These are phyloP conservation scores for Pangasius krempfi DNA, from an alignment of 2,797 vertebrate species.

Conservation along the genomic window DNA sequence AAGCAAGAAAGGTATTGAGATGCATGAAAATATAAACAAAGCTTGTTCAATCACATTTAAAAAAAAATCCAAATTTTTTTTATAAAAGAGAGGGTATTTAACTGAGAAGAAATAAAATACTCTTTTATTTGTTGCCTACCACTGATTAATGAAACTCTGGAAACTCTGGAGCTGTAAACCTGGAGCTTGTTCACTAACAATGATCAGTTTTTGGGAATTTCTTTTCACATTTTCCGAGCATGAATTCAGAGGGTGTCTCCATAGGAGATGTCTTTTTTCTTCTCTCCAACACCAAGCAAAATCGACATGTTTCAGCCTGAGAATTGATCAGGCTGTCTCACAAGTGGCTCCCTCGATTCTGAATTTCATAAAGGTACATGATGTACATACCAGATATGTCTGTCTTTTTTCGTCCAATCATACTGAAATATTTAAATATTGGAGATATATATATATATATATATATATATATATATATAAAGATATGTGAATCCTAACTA, in stretches of 20 bases:
- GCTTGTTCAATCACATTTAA: background rate
- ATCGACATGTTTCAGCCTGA: constrained; percentile 16
- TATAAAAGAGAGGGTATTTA: background rate
- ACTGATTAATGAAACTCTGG: background rate
- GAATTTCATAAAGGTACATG: constrained; percentile 18
- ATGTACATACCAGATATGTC: background rate
- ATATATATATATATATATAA: background rate
- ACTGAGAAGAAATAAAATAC: background rate
- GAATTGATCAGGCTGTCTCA: constrained; percentile 4
- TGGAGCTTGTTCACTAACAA: background rate
- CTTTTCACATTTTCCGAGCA: background rate
- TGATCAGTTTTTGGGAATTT: background rate
- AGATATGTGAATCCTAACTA: background rate
- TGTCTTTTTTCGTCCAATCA: background rate
- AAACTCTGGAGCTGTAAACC: background rate
- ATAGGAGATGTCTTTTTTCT: background rate
- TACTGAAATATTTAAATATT: background rate
- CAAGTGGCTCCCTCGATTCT: constrained; percentile 5
- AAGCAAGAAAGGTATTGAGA: background rate
- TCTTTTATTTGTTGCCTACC: background rate
- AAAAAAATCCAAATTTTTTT: no score
- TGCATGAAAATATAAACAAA: background rate
- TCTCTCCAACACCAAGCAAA: constrained; percentile 10
- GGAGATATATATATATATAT: no score
- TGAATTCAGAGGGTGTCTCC: background rate